These are phyloP conservation scores for Eilema caniola DNA, from an alignment of 2,888 invertebrate species.

Conservation along the genomic window DNA sequence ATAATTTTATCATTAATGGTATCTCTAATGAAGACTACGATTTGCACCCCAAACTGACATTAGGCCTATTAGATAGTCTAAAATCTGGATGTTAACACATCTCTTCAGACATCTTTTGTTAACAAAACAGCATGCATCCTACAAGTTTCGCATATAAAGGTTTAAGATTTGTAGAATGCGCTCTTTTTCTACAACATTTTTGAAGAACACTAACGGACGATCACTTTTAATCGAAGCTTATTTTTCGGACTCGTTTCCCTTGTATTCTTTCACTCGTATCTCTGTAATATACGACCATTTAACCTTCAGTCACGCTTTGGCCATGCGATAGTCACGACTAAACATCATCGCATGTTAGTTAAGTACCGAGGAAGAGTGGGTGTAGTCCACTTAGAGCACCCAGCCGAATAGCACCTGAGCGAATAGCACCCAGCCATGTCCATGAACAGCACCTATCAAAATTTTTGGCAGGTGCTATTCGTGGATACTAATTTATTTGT, in stretches of 20 bases:
- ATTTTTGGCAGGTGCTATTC: no score
- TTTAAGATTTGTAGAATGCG: neutral
- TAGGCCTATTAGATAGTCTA: no score
- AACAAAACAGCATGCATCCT: neutral
- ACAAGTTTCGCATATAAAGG: neutral
- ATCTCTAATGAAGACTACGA: no score
- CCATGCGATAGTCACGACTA: slow-evolving; percentile 18
- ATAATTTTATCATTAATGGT: no score
- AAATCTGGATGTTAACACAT: neutral
- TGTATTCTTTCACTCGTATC: slow-evolving; percentile 2
- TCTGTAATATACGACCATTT: slow-evolving; percentile 3
- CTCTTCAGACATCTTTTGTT: no score
- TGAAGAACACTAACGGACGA: neutral
- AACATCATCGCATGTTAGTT: slow-evolving; percentile 4
- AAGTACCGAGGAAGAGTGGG: neutral
- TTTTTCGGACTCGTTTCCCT: neutral
- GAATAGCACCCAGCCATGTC: no score
- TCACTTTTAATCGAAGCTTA: neutral
- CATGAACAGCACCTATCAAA: no score
- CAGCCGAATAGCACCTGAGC: no score
- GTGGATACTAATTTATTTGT: no score
- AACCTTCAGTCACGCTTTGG: slow-evolving; percentile 22
- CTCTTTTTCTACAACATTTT: neutral
- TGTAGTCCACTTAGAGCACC: no score
- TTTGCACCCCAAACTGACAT: no score